These are phyloP conservation scores for Epirrhoe alternata DNA, from an alignment of 2,888 invertebrate genomes.

Conservation along the genomic window DNA sequence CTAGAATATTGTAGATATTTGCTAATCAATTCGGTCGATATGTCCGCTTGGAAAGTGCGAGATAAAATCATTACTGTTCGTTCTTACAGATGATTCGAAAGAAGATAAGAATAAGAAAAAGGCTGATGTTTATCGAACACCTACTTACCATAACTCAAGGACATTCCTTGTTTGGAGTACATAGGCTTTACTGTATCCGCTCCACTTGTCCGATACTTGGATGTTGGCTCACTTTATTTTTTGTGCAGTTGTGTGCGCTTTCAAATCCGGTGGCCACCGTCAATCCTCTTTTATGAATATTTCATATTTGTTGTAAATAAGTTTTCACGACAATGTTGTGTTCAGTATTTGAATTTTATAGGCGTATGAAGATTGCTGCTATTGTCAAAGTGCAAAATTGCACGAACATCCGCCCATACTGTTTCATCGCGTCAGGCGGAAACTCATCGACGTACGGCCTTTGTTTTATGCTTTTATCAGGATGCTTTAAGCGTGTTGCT, in stretches of 20 bases:
- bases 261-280: slow-evolving; percentile 65
- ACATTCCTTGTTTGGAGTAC: slow-evolving; percentile 55
- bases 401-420: slow-evolving; percentile 48
- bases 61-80: slow-evolving; percentile 71
- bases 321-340: slow-evolving; percentile 72
- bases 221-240: slow-evolving; percentile 59
- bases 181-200: slow-evolving; percentile 47
- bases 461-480: slow-evolving; percentile 29
- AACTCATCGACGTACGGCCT: slow-evolving; percentile 36
- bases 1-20: slow-evolving; percentile 66
- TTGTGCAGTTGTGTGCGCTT: slow-evolving; percentile 51
- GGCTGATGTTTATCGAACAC: slow-evolving; percentile 61
- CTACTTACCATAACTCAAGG: slow-evolving; percentile 51
- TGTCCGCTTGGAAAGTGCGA: slow-evolving; percentile 58
- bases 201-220: slow-evolving; percentile 58
- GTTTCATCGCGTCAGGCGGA: slow-evolving; percentile 33
- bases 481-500: slow-evolving; percentile 21
- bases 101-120: slow-evolving; percentile 61
- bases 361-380: slow-evolving; percentile 60
- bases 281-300: slow-evolving; percentile 78
- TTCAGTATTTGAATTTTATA: slow-evolving; percentile 70
- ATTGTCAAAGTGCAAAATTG: slow-evolving; percentile 55
- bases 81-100: slow-evolving; percentile 68
- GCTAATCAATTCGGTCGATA: slow-evolving; percentile 62
- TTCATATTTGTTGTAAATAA: slow-evolving; percentile 79